Evolutionary conservation across 2,888 invertebrate species (phyloP).

Genomic region (Cosmia trapezina): DNA sequence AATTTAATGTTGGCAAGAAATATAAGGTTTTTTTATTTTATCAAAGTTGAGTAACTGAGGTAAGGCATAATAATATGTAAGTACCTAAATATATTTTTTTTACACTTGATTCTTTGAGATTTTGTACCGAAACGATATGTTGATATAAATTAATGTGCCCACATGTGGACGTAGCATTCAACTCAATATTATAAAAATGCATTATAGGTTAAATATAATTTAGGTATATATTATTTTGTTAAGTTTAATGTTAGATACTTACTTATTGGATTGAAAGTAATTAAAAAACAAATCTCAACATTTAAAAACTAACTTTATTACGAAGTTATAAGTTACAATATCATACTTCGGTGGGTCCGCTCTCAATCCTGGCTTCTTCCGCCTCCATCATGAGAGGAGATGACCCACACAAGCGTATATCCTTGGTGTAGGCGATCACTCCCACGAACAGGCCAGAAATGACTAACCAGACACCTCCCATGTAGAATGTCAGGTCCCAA

Average conservation of each 20-base stretch:
- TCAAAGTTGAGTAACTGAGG: no score
- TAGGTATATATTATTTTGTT: neutral
- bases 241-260: neutral
- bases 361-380: constrained; percentile 67
- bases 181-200: neutral
- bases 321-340: constrained; percentile 21
- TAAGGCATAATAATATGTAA: no score
- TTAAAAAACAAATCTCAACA: constrained; percentile 8
- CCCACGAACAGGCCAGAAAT: constrained; percentile 81
- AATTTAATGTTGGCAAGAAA: no score
- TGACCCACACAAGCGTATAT: constrained; percentile 79
- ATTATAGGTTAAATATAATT: neutral
- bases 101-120: neutral
- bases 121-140: neutral
- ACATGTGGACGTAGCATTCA: neutral
- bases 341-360: constrained; percentile 50
- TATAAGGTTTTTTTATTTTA: no score
- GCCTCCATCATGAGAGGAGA: constrained; percentile 79
- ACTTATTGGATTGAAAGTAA: no score
- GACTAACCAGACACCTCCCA: constrained; percentile 82
- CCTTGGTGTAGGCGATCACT: constrained; percentile 81
- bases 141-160: neutral
- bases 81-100: no score
- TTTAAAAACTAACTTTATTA: constrained; percentile 53
- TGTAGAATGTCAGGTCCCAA: constrained; percentile 86